Conservation (phyloP, 2,888 invertebrate species). For the Apodemia mormo region DNA sequence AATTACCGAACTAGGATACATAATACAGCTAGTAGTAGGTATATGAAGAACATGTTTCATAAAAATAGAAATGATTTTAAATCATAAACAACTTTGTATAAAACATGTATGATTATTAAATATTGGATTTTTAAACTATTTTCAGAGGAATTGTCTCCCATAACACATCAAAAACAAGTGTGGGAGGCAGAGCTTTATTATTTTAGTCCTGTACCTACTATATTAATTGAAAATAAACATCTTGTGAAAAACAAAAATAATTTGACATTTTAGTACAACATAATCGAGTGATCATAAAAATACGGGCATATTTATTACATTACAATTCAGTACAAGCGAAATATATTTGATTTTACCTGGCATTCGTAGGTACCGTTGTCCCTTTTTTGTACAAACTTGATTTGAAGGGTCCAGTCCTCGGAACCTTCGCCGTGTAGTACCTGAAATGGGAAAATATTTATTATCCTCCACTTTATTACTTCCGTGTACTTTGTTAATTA, state of each 20-base stretch:
- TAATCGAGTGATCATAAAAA: neutral
- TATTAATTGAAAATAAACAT: no score
- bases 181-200: no score
- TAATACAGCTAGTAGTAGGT: no score
- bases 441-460: constrained; percentile 46
- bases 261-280: neutral
- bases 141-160: no score
- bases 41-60: no score
- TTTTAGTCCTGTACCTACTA: no score
- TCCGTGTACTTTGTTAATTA: constrained; percentile 10
- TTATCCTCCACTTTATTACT: neutral
- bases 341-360: constrained; percentile 83
- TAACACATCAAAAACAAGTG: no score
- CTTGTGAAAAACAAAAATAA: neutral
- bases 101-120: no score
- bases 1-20: no score
- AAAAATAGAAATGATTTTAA: no score
- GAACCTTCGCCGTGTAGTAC: constrained; percentile 93
- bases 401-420: constrained; percentile 96
- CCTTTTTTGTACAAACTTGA: constrained; percentile 95
- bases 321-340: neutral
- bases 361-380: constrained; percentile 97
- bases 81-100: no score
- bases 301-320: neutral
- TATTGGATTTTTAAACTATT: no score